These are phyloP conservation scores for Polydrusus cervinus DNA, from an alignment of 2,888 invertebrate genomes.

Conservation along the genomic window DNA sequence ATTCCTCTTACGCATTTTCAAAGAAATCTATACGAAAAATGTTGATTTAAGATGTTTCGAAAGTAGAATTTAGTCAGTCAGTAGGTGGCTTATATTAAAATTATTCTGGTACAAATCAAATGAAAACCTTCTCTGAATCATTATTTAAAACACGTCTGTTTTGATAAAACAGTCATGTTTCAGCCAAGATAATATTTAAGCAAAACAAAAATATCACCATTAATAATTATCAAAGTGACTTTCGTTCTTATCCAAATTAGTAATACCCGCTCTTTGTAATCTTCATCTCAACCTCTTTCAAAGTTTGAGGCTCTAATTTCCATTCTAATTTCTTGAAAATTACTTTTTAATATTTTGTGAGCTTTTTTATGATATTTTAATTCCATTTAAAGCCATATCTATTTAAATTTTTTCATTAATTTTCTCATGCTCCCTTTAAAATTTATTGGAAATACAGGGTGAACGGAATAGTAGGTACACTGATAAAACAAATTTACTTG, in stretches of 20 bases:
- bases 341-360: constrained; percentile 4
- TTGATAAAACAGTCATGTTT: not conserved
- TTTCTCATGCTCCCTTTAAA: not conserved
- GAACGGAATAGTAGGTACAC: not conserved
- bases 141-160: not conserved
- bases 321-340: constrained; percentile 15
- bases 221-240: constrained; percentile 10
- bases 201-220: constrained; percentile 10
- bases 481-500: too few relatives aligned
- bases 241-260: constrained; percentile 11
- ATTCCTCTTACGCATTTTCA: too few relatives aligned
- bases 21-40: too few relatives aligned
- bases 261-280: not conserved
- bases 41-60: too few relatives aligned
- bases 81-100: too few relatives aligned
- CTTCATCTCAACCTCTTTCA: constrained; percentile 22
- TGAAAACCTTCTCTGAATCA: too few relatives aligned
- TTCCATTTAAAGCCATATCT: not conserved
- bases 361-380: constrained; percentile 1
- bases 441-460: not conserved
- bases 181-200: not conserved
- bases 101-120: too few relatives aligned
- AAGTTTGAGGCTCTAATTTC: constrained; percentile 17
- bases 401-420: not conserved
- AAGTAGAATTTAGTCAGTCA: too few relatives aligned